Evolutionary conservation across 2,113 vertebrate genomes (phyloP).

Genomic region (Neotragus pygmaeus): DNA sequence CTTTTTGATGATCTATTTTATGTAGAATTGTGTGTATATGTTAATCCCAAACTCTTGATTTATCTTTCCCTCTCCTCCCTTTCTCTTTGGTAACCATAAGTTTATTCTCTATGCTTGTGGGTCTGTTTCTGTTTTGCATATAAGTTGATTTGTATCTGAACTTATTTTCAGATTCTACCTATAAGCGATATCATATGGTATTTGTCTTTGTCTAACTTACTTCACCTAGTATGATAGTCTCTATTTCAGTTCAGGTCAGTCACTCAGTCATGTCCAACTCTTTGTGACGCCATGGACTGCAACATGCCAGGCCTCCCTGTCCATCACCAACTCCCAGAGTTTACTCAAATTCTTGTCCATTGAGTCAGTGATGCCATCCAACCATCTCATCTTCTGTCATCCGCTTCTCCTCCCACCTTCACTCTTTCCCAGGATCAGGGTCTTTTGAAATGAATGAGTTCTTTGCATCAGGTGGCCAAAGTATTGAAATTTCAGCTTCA

Average conservation of each 20-base stretch:
- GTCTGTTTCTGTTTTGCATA: background rate
- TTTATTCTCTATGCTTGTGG: background rate
- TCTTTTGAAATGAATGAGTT: background rate
- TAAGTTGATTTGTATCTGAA: background rate
- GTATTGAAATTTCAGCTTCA: background rate
- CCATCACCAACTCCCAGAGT: background rate
- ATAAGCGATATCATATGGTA: background rate
- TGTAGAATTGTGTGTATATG: background rate
- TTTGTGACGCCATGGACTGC: background rate
- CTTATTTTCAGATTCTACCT: background rate
- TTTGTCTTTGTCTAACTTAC: background rate
- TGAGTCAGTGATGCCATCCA: background rate
- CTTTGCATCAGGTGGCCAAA: background rate
- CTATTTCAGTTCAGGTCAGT: background rate
- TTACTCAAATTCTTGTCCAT: background rate
- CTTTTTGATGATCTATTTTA: background rate
- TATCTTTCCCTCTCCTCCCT: background rate
- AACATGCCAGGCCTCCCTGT: background rate
- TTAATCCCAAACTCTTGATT: background rate
- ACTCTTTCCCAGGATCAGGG: background rate
- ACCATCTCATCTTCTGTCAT: background rate
- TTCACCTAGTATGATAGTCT: background rate
- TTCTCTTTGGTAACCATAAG: background rate
- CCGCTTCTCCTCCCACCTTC: background rate
- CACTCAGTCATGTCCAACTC: background rate